Evolutionary conservation across 2,888 invertebrate species (phyloP), one percentile per base, ranked within the genome.

Genomic region (Drosophila algonquin): DNA sequence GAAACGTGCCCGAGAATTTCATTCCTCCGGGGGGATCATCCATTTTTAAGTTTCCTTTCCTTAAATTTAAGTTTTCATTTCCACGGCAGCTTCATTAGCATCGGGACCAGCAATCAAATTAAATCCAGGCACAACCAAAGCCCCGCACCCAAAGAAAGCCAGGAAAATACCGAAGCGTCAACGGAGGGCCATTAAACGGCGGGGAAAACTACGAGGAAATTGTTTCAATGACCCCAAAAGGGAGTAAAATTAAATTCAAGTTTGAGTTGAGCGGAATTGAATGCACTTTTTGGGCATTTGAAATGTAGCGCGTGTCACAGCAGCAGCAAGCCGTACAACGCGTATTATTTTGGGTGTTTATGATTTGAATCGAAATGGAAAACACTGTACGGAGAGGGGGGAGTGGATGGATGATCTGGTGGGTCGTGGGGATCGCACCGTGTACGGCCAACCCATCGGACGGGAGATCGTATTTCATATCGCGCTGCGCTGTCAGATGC

Each of bases 231-330:
- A 40, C 40, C 40, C 40, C 6, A 40, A n/a, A 79, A 73, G 65
- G 63, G 69, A 81, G 74, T 89, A 76, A 89, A 87, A 79, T 87
- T 81, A 75, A 75, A 84, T 83, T 87, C 61, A 84, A 84, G 84
- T 82, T 30, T 8, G 30, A 30, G 7, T 30, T 8, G 30, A 30
- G 8, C 14, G 40, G 6, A 14, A 21, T 14, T 6, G 35, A 75
- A 77, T 72, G 69, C 54, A 58, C 57, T 65, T 58, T 72, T 47
- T 61, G 56, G 52, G 51, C 59, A 53, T 75, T 81, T 73, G 76
- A 84, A 83, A 83, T 89, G 79, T 76, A 75, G 79, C 80, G 88
- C 89, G 84, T 84, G 83, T 87, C 89, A 76, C 85, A 68, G 72
- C 72, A 78, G 76, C 74, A 58, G 63, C 51, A 61, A 51, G 18